A percentile compares a stretch with the other conserved stretches of the same genome.
Conservation (phyloP, 2,113 vertebrate species). For the Bufo gargarizans region DNA sequence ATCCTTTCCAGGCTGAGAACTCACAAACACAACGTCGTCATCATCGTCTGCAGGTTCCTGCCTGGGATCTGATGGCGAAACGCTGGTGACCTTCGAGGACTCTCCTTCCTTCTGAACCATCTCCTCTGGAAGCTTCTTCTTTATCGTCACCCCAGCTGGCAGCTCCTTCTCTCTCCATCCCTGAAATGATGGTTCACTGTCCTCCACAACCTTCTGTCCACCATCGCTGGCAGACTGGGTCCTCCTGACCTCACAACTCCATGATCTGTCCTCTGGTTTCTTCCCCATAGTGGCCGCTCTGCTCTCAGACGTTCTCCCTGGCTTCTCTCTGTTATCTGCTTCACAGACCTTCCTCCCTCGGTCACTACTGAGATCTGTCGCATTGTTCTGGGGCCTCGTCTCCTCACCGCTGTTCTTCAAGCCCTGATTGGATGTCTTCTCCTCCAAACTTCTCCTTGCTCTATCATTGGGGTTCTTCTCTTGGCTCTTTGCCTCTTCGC, state of each 20-base stretch:
- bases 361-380: neutral
- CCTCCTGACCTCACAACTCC: neutral
- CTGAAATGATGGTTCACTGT: constrained; percentile 40
- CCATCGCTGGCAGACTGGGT: constrained; percentile 40
- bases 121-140: constrained; percentile 61
- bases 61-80: neutral
- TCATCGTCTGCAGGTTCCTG: constrained; percentile 53
- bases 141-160: constrained; percentile 67
- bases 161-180: constrained; percentile 62
- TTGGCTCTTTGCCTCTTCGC: neutral
- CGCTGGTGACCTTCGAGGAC: no score
- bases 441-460: neutral
- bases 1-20: constrained; percentile 54
- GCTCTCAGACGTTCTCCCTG: neutral
- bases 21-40: constrained; percentile 65
- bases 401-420: neutral
- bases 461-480: neutral
- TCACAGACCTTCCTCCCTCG: neutral
- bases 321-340: neutral
- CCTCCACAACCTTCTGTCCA: constrained; percentile 45
- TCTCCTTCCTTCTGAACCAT: no score
- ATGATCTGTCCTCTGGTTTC: neutral
- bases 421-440: no score
- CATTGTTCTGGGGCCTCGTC: neutral
- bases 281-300: neutral